Conservation (phyloP, 1,140 invertebrate species). For the Nixonia krombeini region DNA sequence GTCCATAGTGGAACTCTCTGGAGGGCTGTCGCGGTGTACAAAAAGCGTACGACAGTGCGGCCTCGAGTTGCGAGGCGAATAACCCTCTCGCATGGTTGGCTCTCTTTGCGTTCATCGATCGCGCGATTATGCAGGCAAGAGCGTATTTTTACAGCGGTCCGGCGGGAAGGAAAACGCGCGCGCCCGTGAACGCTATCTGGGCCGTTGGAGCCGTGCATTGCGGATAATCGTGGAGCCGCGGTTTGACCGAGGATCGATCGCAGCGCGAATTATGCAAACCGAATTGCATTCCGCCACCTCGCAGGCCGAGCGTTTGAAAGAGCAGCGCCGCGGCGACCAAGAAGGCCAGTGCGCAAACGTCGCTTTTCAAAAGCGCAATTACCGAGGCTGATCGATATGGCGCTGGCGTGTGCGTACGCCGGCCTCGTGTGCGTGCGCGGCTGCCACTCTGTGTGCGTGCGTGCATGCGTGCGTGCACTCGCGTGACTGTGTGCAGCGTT, state of each 20-base stretch:
- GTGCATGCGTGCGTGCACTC: too few species aligned
- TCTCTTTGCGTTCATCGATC: conserved; percentile 61
- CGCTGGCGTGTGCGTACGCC: conserved; percentile 26
- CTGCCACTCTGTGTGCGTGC: too few species aligned
- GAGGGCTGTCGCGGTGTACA: too few species aligned
- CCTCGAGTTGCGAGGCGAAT: too few species aligned
- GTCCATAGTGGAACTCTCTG: too few species aligned
- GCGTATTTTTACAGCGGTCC: conserved; percentile 52
- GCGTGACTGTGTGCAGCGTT: background rate
- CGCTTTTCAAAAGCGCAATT: conserved; percentile 44
- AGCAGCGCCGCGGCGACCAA: conserved; percentile 36
- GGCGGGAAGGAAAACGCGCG: conserved; percentile 11
- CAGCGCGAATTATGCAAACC: conserved; percentile 62
- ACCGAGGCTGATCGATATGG: conserved; percentile 38
- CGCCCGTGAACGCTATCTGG: conserved; percentile 31
- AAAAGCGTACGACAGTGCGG: too few species aligned
- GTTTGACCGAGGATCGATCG: conserved; percentile 56
- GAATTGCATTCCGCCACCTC: conserved; percentile 58
- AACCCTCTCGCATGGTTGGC: conserved; percentile 60
- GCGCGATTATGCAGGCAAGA: conserved; percentile 58
- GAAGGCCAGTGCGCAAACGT: conserved; percentile 37
- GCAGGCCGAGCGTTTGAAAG: too few species aligned
- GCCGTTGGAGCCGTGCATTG: conserved; percentile 26
- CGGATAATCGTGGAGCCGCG: conserved; percentile 42
- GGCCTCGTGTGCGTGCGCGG: conserved; percentile 26